Percentiles rank a stretch among this genome's conserved stretches.
Evolutionary conservation across 2,888 invertebrate species (phyloP).

Genomic region (Aspidapion aeneum): DNA sequence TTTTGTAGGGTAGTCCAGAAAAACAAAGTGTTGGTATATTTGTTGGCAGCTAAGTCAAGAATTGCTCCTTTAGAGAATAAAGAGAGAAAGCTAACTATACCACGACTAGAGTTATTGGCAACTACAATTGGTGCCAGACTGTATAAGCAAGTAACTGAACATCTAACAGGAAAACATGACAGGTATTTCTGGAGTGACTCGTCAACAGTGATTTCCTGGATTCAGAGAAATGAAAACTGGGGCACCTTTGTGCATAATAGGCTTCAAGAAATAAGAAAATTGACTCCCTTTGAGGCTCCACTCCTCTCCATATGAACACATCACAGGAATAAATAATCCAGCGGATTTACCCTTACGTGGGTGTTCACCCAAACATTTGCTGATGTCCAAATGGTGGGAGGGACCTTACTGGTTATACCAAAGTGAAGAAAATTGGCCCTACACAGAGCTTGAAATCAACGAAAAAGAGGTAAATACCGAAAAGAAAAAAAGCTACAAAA

Average conservation of each 20-base stretch:
- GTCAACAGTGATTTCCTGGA: constrained; percentile 32
- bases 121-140: constrained; percentile 16
- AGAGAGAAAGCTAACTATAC: no score
- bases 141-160: background rate
- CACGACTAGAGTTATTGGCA: constrained; percentile 19
- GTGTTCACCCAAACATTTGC: background rate
- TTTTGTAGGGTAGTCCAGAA: constrained; percentile 1
- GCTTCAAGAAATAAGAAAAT: background rate
- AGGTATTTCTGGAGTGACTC: constrained; percentile 34
- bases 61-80: constrained; percentile 2
- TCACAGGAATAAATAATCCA: background rate
- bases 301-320: background rate
- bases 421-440: background rate
- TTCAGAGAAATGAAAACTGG: constrained; percentile 29
- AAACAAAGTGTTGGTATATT: background rate
- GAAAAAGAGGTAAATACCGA: background rate
- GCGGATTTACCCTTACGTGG: constrained; percentile 1
- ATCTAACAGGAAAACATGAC: constrained; percentile 8
- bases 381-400: constrained; percentile 4
- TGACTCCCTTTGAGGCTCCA: background rate
- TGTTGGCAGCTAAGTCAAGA: constrained; percentile 9
- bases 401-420: background rate
- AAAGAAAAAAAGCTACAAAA: background rate
- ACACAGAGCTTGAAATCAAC: background rate
- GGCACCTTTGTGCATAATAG: constrained; percentile 32